Percentiles rank a stretch among this genome's conserved stretches.
Evolutionary conservation across 37 sponge, comb jelly and placozoan genomes (phyloP).

Genomic region (Agelas oroides): DNA sequence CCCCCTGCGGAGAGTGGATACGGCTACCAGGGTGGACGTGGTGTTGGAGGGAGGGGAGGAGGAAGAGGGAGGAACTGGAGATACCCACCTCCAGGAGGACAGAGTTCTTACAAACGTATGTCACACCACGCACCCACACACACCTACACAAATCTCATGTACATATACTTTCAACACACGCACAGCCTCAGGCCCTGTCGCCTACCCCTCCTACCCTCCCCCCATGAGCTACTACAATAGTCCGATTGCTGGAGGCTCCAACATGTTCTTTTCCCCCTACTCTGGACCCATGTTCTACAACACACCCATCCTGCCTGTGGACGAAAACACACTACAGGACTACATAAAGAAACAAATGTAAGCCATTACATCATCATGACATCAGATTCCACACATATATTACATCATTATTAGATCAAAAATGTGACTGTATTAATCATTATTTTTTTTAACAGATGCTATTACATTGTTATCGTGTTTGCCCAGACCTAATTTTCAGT

Average conservation of each 20-base stretch:
- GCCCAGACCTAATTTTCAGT: too few relatives aligned
- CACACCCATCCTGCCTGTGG: slow-evolving; percentile 72
- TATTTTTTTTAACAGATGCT: too few relatives aligned
- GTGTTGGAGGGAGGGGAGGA: slow-evolving; percentile 39
- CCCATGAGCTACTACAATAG: slow-evolving; percentile 33
- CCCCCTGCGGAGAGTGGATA: slow-evolving; percentile 1
- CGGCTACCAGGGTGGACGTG: background rate
- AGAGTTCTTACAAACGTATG: background rate
- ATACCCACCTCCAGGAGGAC: slow-evolving; percentile 1
- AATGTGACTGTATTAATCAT: too few relatives aligned
- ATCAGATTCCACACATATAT: too few relatives aligned
- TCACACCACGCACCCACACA: too few relatives aligned
- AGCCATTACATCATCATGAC: too few relatives aligned
- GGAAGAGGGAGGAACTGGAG: slow-evolving; percentile 48
- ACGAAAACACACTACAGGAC: slow-evolving; percentile 78
- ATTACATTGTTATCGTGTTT: too few relatives aligned
- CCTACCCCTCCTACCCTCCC: background rate
- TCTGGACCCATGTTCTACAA: slow-evolving; percentile 52
- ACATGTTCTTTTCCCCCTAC: slow-evolving; percentile 44
- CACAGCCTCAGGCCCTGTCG: background rate
- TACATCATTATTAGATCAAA: too few relatives aligned
- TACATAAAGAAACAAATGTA: slow-evolving; percentile 90
- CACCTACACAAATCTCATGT: too few relatives aligned
- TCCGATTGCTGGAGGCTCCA: slow-evolving; percentile 11
- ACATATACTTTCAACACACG: too few relatives aligned